Evolutionary conservation across 2,113 vertebrate species (phyloP).

Genomic region (Chinchilla lanigera): DNA sequence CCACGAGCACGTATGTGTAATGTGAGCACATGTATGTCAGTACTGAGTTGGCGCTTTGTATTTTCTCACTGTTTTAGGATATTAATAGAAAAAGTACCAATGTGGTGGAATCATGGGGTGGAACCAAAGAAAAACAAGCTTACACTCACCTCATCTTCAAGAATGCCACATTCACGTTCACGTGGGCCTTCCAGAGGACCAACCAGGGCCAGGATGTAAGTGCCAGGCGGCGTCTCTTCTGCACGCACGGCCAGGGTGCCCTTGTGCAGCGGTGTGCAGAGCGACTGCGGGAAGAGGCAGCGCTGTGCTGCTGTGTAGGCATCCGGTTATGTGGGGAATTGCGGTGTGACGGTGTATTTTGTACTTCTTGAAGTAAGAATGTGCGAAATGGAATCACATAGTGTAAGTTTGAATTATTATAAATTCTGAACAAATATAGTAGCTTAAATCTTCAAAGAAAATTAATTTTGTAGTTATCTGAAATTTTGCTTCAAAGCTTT

Average conservation of each 20-base stretch:
- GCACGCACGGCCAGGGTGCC: not conserved
- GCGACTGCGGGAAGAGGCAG: not conserved
- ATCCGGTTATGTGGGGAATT: not conserved
- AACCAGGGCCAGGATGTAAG: slow-evolving; percentile 95
- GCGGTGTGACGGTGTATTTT: not conserved
- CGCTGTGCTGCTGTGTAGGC: not conserved
- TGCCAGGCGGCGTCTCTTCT: slow-evolving; percentile 53
- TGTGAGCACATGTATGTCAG: not conserved
- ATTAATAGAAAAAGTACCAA: slow-evolving; percentile 95
- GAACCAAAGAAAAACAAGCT: slow-evolving; percentile 93
- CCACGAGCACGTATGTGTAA: not conserved
- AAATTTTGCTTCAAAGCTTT: slow-evolving; percentile 17
- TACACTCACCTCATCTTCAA: slow-evolving; percentile 95
- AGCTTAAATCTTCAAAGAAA: not conserved
- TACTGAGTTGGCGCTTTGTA: slow-evolving; percentile 21
- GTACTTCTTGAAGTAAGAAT: not conserved
- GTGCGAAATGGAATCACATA: not conserved
- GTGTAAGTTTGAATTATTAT: not conserved
- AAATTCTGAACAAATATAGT: not conserved
- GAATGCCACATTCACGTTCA: slow-evolving; percentile 96
- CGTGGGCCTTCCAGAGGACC: slow-evolving; percentile 98
- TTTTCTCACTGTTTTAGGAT: slow-evolving; percentile 88
- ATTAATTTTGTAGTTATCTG: not conserved
- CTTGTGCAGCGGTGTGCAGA: not conserved
- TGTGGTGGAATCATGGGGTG: slow-evolving; percentile 97